A percentile compares a stretch with the other conserved stretches of the same genome.
Evolutionary conservation across 2,113 vertebrate genomes (phyloP).

Genomic region (Dicerorhinus sumatrensis): DNA sequence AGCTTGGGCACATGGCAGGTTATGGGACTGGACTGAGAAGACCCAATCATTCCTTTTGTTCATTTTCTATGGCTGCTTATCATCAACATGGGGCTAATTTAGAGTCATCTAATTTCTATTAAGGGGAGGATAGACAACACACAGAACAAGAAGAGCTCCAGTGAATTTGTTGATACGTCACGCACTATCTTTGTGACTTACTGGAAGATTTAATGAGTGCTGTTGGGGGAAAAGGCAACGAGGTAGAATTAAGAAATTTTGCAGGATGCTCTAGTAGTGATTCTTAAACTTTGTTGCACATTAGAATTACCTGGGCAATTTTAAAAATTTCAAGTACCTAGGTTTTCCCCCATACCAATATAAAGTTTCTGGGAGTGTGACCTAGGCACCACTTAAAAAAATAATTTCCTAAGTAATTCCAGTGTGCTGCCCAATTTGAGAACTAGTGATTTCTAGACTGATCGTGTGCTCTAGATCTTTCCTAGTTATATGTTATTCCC

Average conservation of each 20-base stretch:
- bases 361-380: neutral
- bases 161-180: neutral
- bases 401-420: neutral
- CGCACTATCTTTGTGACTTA: neutral
- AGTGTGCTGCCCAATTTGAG: neutral
- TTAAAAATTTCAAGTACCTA: neutral
- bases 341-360: neutral
- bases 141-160: neutral
- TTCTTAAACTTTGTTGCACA: constrained; percentile 7
- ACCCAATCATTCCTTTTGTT: neutral
- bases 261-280: neutral
- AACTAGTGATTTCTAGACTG: neutral
- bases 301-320: neutral
- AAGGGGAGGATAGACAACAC: neutral
- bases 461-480: neutral
- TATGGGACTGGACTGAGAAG: neutral
- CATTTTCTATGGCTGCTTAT: neutral
- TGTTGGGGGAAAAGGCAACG: neutral
- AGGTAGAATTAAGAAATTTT: neutral
- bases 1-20: neutral
- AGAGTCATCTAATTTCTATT: neutral
- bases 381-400: neutral
- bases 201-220: neutral
- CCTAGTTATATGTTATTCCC: neutral
- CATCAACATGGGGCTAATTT: neutral